Percentiles rank a stretch among this genome's conserved stretches.
These are phyloP conservation scores for Clivina fossor DNA, from an alignment of 2,888 invertebrate genomes.

Conservation along the genomic window DNA sequence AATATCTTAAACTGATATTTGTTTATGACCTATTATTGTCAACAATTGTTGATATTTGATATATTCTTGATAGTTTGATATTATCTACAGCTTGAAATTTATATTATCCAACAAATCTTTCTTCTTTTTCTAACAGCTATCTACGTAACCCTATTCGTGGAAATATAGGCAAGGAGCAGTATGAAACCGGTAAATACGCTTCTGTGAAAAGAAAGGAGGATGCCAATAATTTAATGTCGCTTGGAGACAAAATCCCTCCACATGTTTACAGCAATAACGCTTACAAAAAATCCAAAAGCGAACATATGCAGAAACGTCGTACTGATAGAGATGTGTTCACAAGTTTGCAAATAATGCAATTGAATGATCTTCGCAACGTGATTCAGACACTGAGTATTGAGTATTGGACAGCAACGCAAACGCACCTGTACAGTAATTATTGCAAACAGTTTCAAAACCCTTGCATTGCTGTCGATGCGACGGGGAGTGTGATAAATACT, in stretches of 20 bases:
- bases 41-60: background rate
- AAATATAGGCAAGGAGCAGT: background rate
- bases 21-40: too few species aligned
- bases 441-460: background rate
- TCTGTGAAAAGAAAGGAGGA: background rate
- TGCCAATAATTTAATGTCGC: background rate
- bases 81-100: background rate
- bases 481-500: background rate
- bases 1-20: too few species aligned
- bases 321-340: background rate
- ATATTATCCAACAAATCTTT: background rate
- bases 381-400: background rate
- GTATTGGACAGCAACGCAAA: background rate
- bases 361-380: background rate
- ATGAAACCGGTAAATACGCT: background rate
- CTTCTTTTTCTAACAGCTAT: background rate
- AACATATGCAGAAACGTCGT: background rate
- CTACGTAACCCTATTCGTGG: background rate
- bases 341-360: background rate
- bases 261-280: background rate
- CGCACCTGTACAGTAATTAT: background rate
- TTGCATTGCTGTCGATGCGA: background rate
- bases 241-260: background rate
- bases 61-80: background rate
- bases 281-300: background rate